Evolutionary conservation across 1,140 invertebrate species (phyloP), one percentile per base, ranked within the genome.

Genomic region (Bombus vancouverensis): DNA sequence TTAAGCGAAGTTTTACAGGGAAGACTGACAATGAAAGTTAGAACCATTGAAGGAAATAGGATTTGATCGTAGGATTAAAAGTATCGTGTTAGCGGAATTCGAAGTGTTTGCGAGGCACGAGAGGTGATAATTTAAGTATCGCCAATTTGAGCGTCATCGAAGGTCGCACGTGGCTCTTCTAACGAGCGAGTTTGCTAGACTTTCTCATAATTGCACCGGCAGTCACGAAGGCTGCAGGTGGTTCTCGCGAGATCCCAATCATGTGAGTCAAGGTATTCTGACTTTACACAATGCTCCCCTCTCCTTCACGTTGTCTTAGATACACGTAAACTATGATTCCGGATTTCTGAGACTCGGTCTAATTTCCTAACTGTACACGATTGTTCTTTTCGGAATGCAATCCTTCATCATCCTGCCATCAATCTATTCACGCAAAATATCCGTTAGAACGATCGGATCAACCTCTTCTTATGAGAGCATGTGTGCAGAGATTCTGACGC

Each of bases 171-270:
- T 86, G 74, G 65, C 62, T 77, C 18, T 37, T 79, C 62, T 81
- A 85, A 85, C 77, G n/a, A 88, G 42, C 68, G n/a, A 75, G 57
- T 84, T 84, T 53, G 87, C 76, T 79, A 85, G 88, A 81, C 78
- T 89, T 75, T 88, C 68, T 85, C 78, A 81, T 88, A 86, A 89
- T 88, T 85, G 75, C 74, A 65, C 68, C 42, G 62, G 73, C 71
- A 81, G 77, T 62, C 77, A 86, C 78, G 87, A 89, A 89, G 88
- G 83, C 44, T 59, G 73, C 68, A 81, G 83, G 18, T 85, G 78
- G 37, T 88, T 89, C 88, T 80, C 66, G 57, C 62, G n/a, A 83
- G 88, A 86, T 88, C 59, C 62, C 70, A 75, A 89, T 88, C 83
- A 74, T 78, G n/a, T 68, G 59, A 88, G 82, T 62, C 83, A 80